Evolutionary conservation across 2,888 invertebrate genomes (phyloP).

Genomic region (Papilio gigon): DNA sequence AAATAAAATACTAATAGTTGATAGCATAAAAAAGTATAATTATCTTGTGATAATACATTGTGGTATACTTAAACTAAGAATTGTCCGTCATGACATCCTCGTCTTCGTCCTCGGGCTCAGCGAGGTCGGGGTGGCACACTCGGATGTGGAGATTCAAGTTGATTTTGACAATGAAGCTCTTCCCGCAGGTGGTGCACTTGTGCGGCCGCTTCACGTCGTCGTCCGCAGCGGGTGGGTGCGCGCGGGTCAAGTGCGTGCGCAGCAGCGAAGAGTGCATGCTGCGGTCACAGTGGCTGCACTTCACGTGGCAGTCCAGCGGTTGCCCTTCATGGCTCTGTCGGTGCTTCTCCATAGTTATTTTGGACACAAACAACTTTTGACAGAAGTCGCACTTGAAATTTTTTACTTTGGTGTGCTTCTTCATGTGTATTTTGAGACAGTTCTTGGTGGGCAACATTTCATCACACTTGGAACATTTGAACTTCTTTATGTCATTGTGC

Average conservation of each 20-base stretch:
- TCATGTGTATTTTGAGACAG: slow-evolving; percentile 77
- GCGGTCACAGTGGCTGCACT: slow-evolving; percentile 74
- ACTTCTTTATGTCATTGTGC: slow-evolving; percentile 77
- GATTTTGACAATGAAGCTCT: slow-evolving; percentile 77
- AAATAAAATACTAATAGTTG: slow-evolving; percentile 48
- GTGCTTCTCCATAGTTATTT: slow-evolving; percentile 79
- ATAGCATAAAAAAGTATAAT: slow-evolving; percentile 75
- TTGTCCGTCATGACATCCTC: slow-evolving; percentile 79
- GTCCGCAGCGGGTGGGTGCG: slow-evolving; percentile 64
- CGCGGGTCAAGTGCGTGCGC: slow-evolving; percentile 69
- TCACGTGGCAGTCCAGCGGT: slow-evolving; percentile 75
- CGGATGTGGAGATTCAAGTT: slow-evolving; percentile 76
- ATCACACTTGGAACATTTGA: slow-evolving; percentile 77
- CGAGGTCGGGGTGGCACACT: slow-evolving; percentile 76
- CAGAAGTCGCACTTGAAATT: slow-evolving; percentile 78
- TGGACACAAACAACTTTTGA: slow-evolving; percentile 74
- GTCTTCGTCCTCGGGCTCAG: slow-evolving; percentile 75
- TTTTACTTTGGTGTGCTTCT: slow-evolving; percentile 78
- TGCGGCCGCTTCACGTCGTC: slow-evolving; percentile 76
- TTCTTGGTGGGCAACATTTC: slow-evolving; percentile 79
- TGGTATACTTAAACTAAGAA: slow-evolving; percentile 61
- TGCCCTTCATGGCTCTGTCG: slow-evolving; percentile 74
- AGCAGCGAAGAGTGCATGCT: slow-evolving; percentile 74
- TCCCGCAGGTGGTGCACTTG: slow-evolving; percentile 76
- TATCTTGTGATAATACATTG: slow-evolving; percentile 59